Percentiles rank a stretch among this genome's conserved stretches.
Evolutionary conservation across 2,888 invertebrate genomes (phyloP).

Genomic region (Lasiommata megera): DNA sequence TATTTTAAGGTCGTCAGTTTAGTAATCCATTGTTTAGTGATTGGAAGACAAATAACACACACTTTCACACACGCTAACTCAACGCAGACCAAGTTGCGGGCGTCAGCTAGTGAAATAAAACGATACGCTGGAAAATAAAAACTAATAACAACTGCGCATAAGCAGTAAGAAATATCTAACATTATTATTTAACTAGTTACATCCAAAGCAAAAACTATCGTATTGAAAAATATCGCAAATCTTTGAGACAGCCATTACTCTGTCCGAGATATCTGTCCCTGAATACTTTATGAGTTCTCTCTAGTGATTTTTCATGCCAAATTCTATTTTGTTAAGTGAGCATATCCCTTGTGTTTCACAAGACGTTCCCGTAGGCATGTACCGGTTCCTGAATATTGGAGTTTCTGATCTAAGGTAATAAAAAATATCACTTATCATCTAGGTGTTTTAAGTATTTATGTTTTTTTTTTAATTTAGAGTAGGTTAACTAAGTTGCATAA

Average conservation of each 20-base stretch:
- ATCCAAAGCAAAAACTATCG: not conserved
- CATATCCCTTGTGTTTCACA: not conserved
- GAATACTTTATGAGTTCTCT: not conserved
- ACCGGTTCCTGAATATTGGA: not conserved
- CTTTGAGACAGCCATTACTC: not conserved
- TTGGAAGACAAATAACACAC: too few species aligned
- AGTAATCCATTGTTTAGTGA: too few species aligned
- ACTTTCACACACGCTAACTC: too few species aligned
- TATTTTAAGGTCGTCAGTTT: too few species aligned
- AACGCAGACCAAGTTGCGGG: too few species aligned
- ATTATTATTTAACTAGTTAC: not conserved
- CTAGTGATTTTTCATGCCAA: conserved; percentile 1
- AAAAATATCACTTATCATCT: too few species aligned
- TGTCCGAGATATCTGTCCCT: not conserved
- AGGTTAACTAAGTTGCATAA: too few species aligned
- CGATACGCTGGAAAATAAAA: too few species aligned
- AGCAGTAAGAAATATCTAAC: not conserved
- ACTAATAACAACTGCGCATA: not conserved
- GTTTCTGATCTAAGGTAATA: not conserved
- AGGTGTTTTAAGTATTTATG: too few species aligned
- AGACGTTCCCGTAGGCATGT: not conserved
- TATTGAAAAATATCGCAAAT: not conserved
- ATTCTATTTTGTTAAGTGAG: too few species aligned
- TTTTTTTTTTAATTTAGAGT: too few species aligned
- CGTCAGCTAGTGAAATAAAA: too few species aligned